These are phyloP conservation scores for Leptosomus discolor DNA, from an alignment of 2,113 vertebrate genomes.

Conservation along the genomic window DNA sequence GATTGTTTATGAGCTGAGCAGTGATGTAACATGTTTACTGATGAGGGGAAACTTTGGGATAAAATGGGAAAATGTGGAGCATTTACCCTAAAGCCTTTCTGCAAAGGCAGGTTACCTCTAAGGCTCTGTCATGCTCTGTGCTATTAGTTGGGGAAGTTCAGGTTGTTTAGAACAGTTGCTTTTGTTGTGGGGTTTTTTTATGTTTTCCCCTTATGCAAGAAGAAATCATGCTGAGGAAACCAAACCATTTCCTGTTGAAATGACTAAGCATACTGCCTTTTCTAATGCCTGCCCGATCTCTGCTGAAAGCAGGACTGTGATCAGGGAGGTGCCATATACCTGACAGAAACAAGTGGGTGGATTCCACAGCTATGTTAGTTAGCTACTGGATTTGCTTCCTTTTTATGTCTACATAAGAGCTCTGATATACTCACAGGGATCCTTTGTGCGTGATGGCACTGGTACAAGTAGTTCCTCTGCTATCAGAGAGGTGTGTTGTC, in stretches of 20 bases:
- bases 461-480: neutral
- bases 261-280: neutral
- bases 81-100: neutral
- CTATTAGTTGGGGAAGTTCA: neutral
- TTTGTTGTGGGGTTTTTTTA: neutral
- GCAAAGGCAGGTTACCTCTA: neutral
- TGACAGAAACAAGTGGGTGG: neutral
- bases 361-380: neutral
- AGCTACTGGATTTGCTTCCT: neutral
- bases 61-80: neutral
- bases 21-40: neutral
- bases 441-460: neutral
- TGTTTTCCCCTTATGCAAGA: neutral
- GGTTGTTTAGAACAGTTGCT: neutral
- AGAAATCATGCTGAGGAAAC: neutral
- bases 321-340: neutral
- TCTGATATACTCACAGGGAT: neutral
- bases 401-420: neutral
- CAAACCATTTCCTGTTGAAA: neutral
- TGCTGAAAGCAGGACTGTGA: neutral
- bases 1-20: neutral
- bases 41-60: neutral
- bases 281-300: neutral
- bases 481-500: neutral
- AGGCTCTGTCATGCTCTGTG: neutral